Conservation (phyloP, 2,797 vertebrate genomes). For the Danio aesculapii region DNA sequence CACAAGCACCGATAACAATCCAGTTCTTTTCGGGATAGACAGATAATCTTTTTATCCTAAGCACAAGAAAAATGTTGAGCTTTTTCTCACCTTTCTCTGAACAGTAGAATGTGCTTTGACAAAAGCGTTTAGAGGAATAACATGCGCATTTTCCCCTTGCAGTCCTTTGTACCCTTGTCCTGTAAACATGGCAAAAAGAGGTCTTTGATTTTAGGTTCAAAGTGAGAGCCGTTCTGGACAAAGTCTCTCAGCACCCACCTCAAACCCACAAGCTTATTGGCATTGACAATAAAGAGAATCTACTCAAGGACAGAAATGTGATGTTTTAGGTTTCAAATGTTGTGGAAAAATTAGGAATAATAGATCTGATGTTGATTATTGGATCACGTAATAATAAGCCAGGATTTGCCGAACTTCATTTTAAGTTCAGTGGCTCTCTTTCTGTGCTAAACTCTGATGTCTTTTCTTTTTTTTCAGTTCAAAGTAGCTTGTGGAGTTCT, state of each 20-base stretch:
- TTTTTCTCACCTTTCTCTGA: slow-evolving; percentile 18
- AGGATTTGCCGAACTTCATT: slow-evolving; percentile 57
- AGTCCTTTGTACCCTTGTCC: slow-evolving; percentile 50
- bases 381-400: slow-evolving; percentile 56
- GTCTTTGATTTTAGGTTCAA: slow-evolving; percentile 63
- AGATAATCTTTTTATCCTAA: slow-evolving; percentile 31
- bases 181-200: slow-evolving; percentile 58
- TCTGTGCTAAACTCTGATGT: slow-evolving; percentile 25
- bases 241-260: slow-evolving; percentile 43
- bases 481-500: slow-evolving; percentile 50
- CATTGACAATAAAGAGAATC: slow-evolving; percentile 42
- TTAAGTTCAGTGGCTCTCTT: slow-evolving; percentile 32
- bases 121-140: slow-evolving; percentile 42
- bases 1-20: slow-evolving; percentile 14
- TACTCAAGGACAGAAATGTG: slow-evolving; percentile 2
- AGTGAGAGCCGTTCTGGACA: slow-evolving; percentile 50
- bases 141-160: slow-evolving; percentile 32
- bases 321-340: slow-evolving; percentile 23
- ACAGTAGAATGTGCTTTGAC: slow-evolving; percentile 38
- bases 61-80: slow-evolving; percentile 25
- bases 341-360: neutral
- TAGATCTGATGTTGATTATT: slow-evolving; percentile 7
- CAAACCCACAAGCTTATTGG: slow-evolving; percentile 40
- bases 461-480: slow-evolving; percentile 25
- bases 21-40: slow-evolving; percentile 1